Percentiles rank a stretch among this genome's conserved stretches.
phyloP scores from a whole-genome alignment of 2,888 invertebrate genomes.

The Rhingia rostrata region DNA sequence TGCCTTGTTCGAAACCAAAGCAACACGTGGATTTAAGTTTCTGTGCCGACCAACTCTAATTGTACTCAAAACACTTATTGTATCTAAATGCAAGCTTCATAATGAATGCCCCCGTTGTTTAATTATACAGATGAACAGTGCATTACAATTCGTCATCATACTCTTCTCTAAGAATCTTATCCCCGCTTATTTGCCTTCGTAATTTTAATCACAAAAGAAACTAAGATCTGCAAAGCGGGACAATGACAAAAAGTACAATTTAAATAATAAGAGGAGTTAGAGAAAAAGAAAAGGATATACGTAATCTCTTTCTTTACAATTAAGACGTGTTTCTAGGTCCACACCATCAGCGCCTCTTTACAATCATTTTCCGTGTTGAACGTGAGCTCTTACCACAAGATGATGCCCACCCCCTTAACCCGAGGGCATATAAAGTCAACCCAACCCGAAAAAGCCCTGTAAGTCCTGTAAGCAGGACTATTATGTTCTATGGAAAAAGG shows the following conservation, averaged over 20 bases:
- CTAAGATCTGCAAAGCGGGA: conserved; percentile 14
- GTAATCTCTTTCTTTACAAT: conserved; percentile 60
- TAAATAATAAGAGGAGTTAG: background rate
- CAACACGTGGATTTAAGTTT: no score
- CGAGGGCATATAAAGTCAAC: conserved; percentile 55
- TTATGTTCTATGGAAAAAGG: conserved; percentile 20
- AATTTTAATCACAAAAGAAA: conserved; percentile 15
- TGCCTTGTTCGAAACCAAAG: no score
- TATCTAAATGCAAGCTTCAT: no score
- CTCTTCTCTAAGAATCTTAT: background rate
- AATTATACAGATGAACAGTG: background rate
- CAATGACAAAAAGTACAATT: background rate
- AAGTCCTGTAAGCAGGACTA: conserved; percentile 22
- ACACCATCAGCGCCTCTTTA: conserved; percentile 18
- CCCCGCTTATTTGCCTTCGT: conserved; percentile 27
- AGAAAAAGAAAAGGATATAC: conserved; percentile 18
- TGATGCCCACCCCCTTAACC: conserved; percentile 28
- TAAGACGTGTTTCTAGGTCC: conserved; percentile 55
- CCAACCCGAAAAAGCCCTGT: conserved; percentile 26
- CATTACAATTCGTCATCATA: background rate
- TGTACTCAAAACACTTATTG: no score
- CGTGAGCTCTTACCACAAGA: conserved; percentile 64
- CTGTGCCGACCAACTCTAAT: no score
- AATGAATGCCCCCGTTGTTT: no score
- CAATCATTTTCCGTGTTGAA: conserved; percentile 48